Evolutionary conservation across 92 coral and sea anemone species (phyloP).

Genomic region (Metridium senile): DNA sequence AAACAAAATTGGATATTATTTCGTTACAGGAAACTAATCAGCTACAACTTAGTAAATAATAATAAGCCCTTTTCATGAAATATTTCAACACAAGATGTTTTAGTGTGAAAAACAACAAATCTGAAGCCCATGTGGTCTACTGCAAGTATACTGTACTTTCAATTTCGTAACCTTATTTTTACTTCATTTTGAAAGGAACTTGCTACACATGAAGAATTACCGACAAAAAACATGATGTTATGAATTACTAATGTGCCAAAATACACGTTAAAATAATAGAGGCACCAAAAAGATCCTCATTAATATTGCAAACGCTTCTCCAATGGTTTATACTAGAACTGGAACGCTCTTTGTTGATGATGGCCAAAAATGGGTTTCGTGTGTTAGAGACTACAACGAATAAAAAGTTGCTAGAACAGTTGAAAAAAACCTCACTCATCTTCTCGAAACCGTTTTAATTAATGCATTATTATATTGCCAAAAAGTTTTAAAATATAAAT

Average conservation of each 20-base stretch:
- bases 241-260: conserved; percentile 18
- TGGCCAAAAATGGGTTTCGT: not conserved
- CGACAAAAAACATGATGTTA: conserved; percentile 10
- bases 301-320: conserved; percentile 21
- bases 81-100: no score
- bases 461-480: not conserved
- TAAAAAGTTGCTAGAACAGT: conserved; percentile 9
- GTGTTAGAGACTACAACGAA: not conserved
- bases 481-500: not conserved
- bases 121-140: no score
- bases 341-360: conserved; percentile 10
- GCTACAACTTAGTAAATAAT: no score
- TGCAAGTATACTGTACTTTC: no score
- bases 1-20: no score
- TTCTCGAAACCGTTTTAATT: not conserved
- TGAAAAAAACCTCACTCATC: not conserved
- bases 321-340: conserved; percentile 10
- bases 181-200: conserved; percentile 18
- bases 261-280: conserved; percentile 16
- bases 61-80: no score
- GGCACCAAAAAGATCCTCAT: conserved; percentile 21
- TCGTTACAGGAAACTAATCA: no score
- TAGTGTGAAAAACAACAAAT: no score
- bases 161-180: no score
- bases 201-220: no score